Evolutionary conservation across 1,140 invertebrate species (phyloP).

Genomic region (Globodera ellingtonae): DNA sequence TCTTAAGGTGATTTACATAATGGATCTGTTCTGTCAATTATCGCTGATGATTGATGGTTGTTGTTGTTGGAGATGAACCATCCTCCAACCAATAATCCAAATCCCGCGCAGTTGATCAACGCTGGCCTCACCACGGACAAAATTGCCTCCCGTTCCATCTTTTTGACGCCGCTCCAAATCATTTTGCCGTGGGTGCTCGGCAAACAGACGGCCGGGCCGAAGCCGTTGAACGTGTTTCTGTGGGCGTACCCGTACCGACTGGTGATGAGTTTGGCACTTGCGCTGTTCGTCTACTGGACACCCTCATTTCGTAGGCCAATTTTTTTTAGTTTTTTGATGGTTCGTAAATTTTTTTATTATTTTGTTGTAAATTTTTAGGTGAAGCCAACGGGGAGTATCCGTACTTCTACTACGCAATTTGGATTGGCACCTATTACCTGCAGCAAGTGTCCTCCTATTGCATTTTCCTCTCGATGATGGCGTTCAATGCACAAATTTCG

Average conservation of each 20-base stretch:
- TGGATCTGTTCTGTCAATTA: too few relatives aligned
- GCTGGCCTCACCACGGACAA: conserved; percentile 89
- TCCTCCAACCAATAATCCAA: not conserved
- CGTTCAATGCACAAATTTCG: conserved; percentile 77
- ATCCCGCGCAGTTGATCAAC: conserved; percentile 30
- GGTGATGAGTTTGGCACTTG: conserved; percentile 80
- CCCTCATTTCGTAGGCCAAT: conserved; percentile 72
- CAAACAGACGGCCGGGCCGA: conserved; percentile 82
- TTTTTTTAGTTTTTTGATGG: too few relatives aligned
- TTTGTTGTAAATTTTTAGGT: not conserved
- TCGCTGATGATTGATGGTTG: too few relatives aligned
- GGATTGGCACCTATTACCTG: conserved; percentile 79
- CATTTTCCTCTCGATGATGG: conserved; percentile 76
- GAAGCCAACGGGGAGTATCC: conserved; percentile 73
- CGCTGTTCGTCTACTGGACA: conserved; percentile 81
- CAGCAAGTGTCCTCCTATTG: conserved; percentile 76
- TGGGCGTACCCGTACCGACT: conserved; percentile 84
- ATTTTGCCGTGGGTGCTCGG: conserved; percentile 84
- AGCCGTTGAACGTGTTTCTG: conserved; percentile 73
- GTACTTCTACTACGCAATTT: conserved; percentile 77
- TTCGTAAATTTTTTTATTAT: not conserved
- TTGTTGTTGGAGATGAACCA: too few relatives aligned
- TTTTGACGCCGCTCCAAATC: conserved; percentile 75
- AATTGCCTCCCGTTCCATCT: conserved; percentile 77
- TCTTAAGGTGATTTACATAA: conserved; percentile 76